Conservation (phyloP, 92 coral and sea anemone species). For the Palythoa grandis region DNA sequence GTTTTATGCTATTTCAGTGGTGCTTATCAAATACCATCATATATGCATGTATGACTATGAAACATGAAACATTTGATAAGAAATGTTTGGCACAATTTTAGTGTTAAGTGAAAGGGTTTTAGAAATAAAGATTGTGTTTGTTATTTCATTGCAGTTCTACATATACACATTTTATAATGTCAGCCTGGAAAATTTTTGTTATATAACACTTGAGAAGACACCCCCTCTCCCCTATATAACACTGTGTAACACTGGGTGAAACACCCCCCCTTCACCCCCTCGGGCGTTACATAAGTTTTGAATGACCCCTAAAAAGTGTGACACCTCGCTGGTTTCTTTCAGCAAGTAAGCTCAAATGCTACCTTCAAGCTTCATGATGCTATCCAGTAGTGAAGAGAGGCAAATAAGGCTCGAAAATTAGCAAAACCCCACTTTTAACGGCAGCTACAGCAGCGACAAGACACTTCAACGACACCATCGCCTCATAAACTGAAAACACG, state of each 20-base stretch:
- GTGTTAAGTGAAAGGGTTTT: conserved; percentile 18
- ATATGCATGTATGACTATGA: conserved; percentile 9
- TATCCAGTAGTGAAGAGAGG: conserved; percentile 18
- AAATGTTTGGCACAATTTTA: conserved; percentile 4
- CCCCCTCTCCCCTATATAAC: neutral
- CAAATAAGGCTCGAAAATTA: conserved; percentile 14
- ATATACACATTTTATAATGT: conserved; percentile 1
- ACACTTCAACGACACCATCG: conserved; percentile 8
- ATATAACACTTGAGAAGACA: neutral
- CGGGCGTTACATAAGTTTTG: neutral
- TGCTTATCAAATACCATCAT: neutral
- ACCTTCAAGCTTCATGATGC: conserved; percentile 15
- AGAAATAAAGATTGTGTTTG: conserved; percentile 15
- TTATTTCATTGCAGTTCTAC: conserved; percentile 12
- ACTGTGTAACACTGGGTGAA: neutral
- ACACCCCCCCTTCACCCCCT: neutral
- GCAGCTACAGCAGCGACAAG: conserved; percentile 22
- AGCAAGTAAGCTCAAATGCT: conserved; percentile 17
- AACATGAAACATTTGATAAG: conserved; percentile 18
- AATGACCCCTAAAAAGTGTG: neutral
- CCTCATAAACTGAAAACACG: conserved; percentile 36
- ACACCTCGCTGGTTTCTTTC: conserved; percentile 20
- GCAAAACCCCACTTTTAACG: neutral
- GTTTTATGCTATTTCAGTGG: conserved; percentile 1
- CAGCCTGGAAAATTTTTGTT: neutral